A percentile compares a stretch with the other conserved stretches of the same genome.
phyloP scores from a whole-genome alignment of 2,113 vertebrate species.

The Alosa alosa region DNA sequence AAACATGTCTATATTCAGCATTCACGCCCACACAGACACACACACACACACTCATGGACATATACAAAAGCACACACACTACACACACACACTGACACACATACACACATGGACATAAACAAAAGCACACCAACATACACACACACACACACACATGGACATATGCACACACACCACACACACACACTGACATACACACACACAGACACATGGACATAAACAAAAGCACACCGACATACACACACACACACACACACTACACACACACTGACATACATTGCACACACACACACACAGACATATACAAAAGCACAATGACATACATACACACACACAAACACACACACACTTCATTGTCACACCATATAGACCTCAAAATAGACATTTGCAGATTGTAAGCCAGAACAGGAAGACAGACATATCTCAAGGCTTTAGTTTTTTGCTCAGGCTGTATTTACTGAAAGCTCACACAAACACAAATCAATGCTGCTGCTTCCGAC shows the following conservation, averaged over 20 bases:
- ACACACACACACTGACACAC: conserved; percentile 42
- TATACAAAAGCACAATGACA: conserved; percentile 12
- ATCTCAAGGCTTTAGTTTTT: not conserved
- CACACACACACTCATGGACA: conserved; percentile 33
- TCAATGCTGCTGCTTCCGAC: not conserved
- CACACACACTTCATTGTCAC: not conserved
- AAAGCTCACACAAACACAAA: not conserved
- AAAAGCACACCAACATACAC: conserved; percentile 34
- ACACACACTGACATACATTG: not conserved
- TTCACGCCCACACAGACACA: conserved; percentile 29
- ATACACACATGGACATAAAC: conserved; percentile 25
- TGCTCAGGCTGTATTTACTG: too few species aligned
- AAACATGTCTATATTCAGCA: not conserved
- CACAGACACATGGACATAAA: not conserved
- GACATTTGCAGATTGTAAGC: too few species aligned
- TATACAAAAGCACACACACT: conserved; percentile 26
- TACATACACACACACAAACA: not conserved
- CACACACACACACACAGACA: not conserved
- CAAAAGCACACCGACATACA: conserved; percentile 21
- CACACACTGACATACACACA: not conserved
- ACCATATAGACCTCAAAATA: too few species aligned
- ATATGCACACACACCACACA: not conserved
- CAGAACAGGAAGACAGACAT: too few species aligned
- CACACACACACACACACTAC: not conserved
- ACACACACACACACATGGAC: not conserved